Base-by-base conservation (phyloP, 2,888 invertebrate species). In the Macropis europaea region DNA sequence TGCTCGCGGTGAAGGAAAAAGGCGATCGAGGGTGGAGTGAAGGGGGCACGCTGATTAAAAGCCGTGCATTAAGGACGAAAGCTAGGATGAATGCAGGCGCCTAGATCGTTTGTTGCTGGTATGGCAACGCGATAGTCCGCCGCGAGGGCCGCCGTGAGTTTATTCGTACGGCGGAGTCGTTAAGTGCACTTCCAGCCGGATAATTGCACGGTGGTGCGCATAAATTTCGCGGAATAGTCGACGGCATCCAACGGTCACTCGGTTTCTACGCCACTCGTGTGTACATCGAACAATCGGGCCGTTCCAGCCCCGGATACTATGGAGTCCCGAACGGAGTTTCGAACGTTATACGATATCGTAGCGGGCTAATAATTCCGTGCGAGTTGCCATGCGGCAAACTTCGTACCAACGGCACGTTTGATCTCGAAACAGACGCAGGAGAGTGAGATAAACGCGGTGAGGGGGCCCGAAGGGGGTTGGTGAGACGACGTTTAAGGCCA, bases 161-260 rank as follows among this genome's bases (percentile, higher is more conserved):
- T 80, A 78, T 78, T 78, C 80, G 66, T 76, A 80, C 71, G 61
- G 59, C 80, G 30, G 72, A 76, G 80, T 80, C 80, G 80, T 80
- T 80, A 80, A 80, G 78, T 80, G 78, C 78, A 80, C 76, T 80
- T 78, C 78, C 71, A 76, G 71, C 57, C 73, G 76, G 78, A 69
- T 80, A 80, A 80, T 80, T 80, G 80, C 80, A 73, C 71, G 53
- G 66, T 67, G 71, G 73, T 60, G 62, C 68, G 78, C 80, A 80
- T 78, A 80, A 80, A 80, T 80, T 80, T 69, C 63, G 54, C 6
- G 19, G 68, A 68, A 66, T 64, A 66, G 68, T 61, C 61, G 57
- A 53, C 56, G 47, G 53, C 52, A 56, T 38, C 54, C 68, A 47
- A 36, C 57, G 57, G 67, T 59, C 70, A 59, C 43, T 57, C 32